These are phyloP conservation scores for Eufriesea mexicana DNA, from an alignment of 1,140 invertebrate genomes.

Conservation along the genomic window DNA sequence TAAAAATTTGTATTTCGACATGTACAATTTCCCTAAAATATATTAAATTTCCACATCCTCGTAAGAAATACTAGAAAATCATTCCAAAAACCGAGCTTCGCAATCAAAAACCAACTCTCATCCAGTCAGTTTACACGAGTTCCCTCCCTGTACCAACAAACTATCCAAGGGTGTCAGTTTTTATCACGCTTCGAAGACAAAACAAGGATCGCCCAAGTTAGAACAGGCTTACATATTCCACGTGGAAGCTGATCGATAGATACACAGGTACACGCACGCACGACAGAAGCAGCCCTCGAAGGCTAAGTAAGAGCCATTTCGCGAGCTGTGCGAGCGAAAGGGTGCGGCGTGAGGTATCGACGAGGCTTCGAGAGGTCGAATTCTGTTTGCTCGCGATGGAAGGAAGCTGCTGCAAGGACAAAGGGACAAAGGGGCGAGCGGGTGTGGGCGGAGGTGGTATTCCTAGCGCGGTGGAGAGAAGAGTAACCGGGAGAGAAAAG, in stretches of 20 bases:
- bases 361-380: constrained; percentile 4
- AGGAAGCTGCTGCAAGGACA: constrained; percentile 6
- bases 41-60: too few relatives aligned
- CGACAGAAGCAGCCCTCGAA: background rate
- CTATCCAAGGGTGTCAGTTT: too few relatives aligned
- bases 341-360: constrained; percentile 40
- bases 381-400: constrained; percentile 40
- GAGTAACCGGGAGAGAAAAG: constrained; percentile 44
- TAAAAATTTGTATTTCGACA: too few relatives aligned
- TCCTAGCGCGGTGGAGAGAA: constrained; percentile 2
- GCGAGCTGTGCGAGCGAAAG: background rate
- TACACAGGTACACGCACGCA: background rate
- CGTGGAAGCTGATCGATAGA: constrained; percentile 48
- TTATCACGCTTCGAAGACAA: background rate
- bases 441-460: background rate
- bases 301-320: constrained; percentile 29
- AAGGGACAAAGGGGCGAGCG: background rate
- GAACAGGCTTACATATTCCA: constrained; percentile 1
- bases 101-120: too few relatives aligned
- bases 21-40: too few relatives aligned
- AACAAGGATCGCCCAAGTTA: too few relatives aligned
- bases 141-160: too few relatives aligned
- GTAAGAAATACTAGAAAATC: too few relatives aligned
- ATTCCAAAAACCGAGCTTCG: too few relatives aligned
- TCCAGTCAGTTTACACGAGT: too few relatives aligned